phyloP scores from a whole-genome alignment of 2,113 vertebrate species.

The Tenebrosternarchus preto region DNA sequence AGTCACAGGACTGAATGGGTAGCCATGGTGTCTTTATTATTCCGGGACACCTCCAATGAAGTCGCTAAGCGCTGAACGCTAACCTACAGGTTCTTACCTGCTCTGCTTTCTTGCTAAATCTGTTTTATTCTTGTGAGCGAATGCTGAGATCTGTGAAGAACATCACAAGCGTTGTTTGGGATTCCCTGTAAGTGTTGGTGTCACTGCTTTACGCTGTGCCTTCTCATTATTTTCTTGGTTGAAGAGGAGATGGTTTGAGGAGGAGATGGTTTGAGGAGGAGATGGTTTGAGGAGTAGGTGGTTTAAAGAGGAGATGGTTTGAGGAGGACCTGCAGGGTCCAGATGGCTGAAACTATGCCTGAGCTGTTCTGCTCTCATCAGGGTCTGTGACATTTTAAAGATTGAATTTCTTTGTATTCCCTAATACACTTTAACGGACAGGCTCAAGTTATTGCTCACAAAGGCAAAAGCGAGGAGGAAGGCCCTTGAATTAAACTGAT shows the following conservation, averaged over 20 bases:
- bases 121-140: too few species aligned
- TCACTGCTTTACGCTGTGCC: too few species aligned
- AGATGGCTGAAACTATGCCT: background rate
- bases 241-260: too few species aligned
- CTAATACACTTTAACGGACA: background rate
- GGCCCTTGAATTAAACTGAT: background rate
- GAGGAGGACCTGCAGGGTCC: too few species aligned
- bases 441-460: background rate
- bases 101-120: background rate
- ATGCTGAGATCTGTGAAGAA: too few species aligned
- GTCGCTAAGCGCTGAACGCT: background rate
- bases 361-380: background rate
- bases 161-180: too few species aligned
- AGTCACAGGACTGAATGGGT: background rate
- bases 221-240: background rate
- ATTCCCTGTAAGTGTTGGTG: background rate
- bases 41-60: background rate
- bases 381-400: background rate
- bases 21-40: background rate
- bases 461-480: background rate
- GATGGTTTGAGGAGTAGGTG: too few species aligned
- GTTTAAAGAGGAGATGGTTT: too few species aligned
- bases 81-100: background rate
- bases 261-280: too few species aligned
- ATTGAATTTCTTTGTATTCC: background rate